Conservation (phyloP, 2,113 vertebrate species). For the Limnothrissa miodon region DNA sequence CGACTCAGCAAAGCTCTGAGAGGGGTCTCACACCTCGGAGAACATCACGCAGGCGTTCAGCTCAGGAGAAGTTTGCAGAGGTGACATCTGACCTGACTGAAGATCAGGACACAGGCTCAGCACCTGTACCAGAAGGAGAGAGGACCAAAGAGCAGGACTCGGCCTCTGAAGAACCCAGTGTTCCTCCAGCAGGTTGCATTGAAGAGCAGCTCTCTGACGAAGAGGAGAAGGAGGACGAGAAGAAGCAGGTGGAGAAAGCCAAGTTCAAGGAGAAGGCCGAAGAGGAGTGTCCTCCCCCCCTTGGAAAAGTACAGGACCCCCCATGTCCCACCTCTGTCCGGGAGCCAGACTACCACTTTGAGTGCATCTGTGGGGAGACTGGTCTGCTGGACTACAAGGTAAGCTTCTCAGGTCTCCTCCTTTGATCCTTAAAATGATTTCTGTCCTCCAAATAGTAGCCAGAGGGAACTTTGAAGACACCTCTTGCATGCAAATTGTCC, state of each 20-base stretch:
- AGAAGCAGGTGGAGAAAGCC: slow-evolving; percentile 32
- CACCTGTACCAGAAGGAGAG: slow-evolving; percentile 24
- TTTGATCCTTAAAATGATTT: background rate
- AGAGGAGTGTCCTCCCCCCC: background rate
- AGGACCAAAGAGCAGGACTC: background rate
- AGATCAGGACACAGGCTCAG: slow-evolving; percentile 47
- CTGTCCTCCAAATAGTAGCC: background rate
- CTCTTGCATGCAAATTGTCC: background rate
- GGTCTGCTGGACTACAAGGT: slow-evolving; percentile 82
- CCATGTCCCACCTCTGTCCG: background rate
- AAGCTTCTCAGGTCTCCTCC: background rate
- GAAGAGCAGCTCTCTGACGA: background rate
- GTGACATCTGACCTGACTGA: slow-evolving; percentile 47
- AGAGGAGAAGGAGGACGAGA: slow-evolving; percentile 24
- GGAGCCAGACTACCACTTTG: slow-evolving; percentile 83
- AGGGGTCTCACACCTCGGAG: slow-evolving; percentile 58
- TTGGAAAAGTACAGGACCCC: background rate
- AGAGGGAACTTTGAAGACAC: background rate
- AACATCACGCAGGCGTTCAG: slow-evolving; percentile 61
- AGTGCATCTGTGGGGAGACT: slow-evolving; percentile 94
- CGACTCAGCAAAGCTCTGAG: slow-evolving; percentile 44
- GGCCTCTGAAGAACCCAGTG: slow-evolving; percentile 5
- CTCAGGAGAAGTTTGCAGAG: slow-evolving; percentile 58
- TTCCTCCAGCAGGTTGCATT: background rate
- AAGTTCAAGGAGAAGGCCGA: slow-evolving; percentile 16